Conservation (phyloP, 2,797 vertebrate genomes). For the Sebastes vulpes region DNA sequence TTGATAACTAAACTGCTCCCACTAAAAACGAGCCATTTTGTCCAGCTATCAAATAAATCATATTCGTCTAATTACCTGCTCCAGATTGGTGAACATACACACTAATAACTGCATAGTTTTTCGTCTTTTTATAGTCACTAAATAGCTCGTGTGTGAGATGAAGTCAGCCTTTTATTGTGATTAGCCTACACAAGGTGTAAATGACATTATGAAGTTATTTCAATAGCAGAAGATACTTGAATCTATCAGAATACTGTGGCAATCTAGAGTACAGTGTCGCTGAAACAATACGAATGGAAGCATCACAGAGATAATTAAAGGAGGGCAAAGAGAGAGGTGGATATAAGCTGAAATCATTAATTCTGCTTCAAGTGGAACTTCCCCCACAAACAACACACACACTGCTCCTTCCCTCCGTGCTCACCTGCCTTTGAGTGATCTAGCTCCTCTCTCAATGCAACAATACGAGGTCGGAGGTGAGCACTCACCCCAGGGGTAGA, state of each 20-base stretch:
- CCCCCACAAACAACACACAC: constrained; percentile 20
- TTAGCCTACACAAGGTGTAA: constrained; percentile 34
- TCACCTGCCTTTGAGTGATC: constrained; percentile 72
- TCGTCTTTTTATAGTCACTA: constrained; percentile 16
- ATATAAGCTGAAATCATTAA: constrained; percentile 52
- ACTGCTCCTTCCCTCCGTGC: constrained; percentile 40
- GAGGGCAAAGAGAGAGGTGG: constrained; percentile 8
- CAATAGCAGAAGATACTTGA: constrained; percentile 66
- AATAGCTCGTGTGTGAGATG: constrained; percentile 31
- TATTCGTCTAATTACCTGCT: constrained; percentile 2
- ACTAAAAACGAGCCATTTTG: constrained; percentile 14
- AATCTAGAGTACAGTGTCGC: constrained; percentile 22
- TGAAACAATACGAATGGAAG: constrained; percentile 25
- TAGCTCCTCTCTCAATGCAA: constrained; percentile 56
- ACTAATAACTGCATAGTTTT: not conserved
- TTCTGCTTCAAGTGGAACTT: constrained; percentile 37
- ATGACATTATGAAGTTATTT: constrained; percentile 48
- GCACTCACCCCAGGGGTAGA: constrained; percentile 68
- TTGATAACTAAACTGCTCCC: constrained; percentile 35
- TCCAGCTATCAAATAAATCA: constrained; percentile 21
- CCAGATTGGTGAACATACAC: constrained; percentile 10
- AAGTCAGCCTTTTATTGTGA: constrained; percentile 40
- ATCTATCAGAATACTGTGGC: constrained; percentile 51
- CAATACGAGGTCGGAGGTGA: constrained; percentile 75
- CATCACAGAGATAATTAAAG: constrained; percentile 11